A percentile compares a stretch with the other conserved stretches of the same genome.
phyloP scores from a whole-genome alignment of 1,140 invertebrate genomes.

The Nasonia vitripennis region DNA sequence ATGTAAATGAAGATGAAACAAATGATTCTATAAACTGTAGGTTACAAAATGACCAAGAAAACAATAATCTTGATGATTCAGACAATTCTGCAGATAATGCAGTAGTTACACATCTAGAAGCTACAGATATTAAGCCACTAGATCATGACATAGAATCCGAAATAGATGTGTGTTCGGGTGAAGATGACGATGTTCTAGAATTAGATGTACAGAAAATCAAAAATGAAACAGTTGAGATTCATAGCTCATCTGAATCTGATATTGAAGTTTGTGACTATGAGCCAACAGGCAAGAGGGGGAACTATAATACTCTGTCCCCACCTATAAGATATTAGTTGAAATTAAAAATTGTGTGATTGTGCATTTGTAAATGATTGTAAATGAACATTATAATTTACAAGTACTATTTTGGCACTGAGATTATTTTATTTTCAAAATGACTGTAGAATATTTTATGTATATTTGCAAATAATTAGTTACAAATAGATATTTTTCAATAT shows the following conservation, averaged over 20 bases:
- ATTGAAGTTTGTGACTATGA: conserved; percentile 64
- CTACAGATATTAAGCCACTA: conserved; percentile 48
- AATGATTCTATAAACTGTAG: conserved; percentile 38
- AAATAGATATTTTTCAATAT: conserved; percentile 40
- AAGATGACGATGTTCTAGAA: conserved; percentile 64
- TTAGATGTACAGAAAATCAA: conserved; percentile 55
- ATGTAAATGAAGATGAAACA: conserved; percentile 48
- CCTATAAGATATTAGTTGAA: conserved; percentile 49
- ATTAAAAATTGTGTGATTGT: conserved; percentile 10
- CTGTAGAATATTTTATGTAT: conserved; percentile 28
- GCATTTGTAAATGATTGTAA: conserved; percentile 45
- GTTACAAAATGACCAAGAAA: conserved; percentile 54
- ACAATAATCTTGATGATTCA: conserved; percentile 54
- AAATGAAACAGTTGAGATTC: conserved; percentile 55
- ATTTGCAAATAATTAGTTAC: conserved; percentile 23
- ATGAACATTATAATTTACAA: conserved; percentile 18
- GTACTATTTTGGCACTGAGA: neutral
- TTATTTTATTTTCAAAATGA: neutral
- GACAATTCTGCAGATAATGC: conserved; percentile 48
- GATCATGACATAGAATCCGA: conserved; percentile 64
- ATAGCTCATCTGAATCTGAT: conserved; percentile 62
- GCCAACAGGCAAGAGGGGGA: conserved; percentile 59
- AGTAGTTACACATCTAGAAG: conserved; percentile 8
- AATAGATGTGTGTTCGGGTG: conserved; percentile 64
- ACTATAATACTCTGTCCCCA: conserved; percentile 50